Base-by-base conservation (phyloP, 2,113 vertebrate species). In the Spea bombifrons region DNA sequence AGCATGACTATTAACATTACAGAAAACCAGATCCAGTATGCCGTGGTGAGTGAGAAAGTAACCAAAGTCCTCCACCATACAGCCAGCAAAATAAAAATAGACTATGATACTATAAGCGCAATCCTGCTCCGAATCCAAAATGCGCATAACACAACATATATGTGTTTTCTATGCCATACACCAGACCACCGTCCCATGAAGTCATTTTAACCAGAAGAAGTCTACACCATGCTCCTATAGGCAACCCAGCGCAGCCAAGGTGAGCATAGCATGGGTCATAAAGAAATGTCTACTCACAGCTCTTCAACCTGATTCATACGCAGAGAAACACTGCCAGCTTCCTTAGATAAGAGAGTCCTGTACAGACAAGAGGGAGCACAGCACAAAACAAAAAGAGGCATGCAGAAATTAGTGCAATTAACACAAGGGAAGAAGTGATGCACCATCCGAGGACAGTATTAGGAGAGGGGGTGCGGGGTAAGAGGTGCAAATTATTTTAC, bases 271-370 rank as follows among this genome's bases (percentile, higher is more conserved):
- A 57, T 43, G 15, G 44, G 7, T 16, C 13, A n/a, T 81, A 86
- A 80, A 81, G 84, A 87, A 84, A 76, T 57, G 91, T 93, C 93
- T 98, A 99, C 97, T 99, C 96, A 99, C 97, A 99, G 95, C 94
- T 99, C 97, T 93, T 97, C 95, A 88, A 99, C 96, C 97, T 98
- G 97, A 92, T 96, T 97, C 97, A 98, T 99, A 92, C 97, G 97
- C 84, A 98, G 94, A 94, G 97, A 98, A 76, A 99, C 97, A 87
- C 97, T 99, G 95, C 96, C 96, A 88, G 93, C 92, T 90, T 99
- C 97, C 94, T 98, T 99, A 95, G 95, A 93, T 90, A 95, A 86
- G 83, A 94, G 93, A 86, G 92, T 91, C 93, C 94, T 97, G 96
- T 84, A 91, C 89, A 90, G 89, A 87, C 85, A 89, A 80, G 89